Conservation (phyloP, 2,888 invertebrate species). For the Phragmatobia fuliginosa region DNA sequence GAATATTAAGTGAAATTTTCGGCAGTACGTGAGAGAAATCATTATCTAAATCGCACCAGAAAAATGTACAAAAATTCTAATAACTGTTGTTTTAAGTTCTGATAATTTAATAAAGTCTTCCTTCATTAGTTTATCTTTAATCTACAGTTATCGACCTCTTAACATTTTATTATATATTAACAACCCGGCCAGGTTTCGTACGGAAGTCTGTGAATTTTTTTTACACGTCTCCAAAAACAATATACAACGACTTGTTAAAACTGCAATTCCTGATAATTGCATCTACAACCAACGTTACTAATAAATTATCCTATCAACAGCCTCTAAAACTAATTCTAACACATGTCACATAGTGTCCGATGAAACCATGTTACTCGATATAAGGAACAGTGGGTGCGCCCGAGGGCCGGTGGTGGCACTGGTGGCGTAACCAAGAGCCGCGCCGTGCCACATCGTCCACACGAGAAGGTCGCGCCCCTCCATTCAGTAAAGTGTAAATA, state of each 20-base stretch:
- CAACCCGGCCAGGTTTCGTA: too few relatives aligned
- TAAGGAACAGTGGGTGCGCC: constrained; percentile 44
- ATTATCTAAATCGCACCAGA: too few relatives aligned
- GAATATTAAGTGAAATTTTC: too few relatives aligned
- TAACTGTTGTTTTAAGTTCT: too few relatives aligned
- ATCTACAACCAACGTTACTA: neutral
- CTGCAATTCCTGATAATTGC: neutral
- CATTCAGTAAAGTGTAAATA: constrained; percentile 35
- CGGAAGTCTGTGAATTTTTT: too few relatives aligned
- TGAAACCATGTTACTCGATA: constrained; percentile 38
- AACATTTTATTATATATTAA: too few relatives aligned
- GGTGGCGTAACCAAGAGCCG: constrained; percentile 48
- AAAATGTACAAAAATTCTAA: too few relatives aligned
- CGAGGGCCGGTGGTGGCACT: constrained; percentile 53
- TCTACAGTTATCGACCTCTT: too few relatives aligned
- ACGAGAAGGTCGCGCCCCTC: constrained; percentile 57
- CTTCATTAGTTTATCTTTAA: too few relatives aligned
- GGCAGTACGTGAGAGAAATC: too few relatives aligned
- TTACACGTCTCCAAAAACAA: too few relatives aligned
- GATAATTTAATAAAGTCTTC: too few relatives aligned
- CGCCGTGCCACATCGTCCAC: constrained; percentile 53
- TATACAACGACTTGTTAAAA: neutral
- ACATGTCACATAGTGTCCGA: constrained; percentile 30
- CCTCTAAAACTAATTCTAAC: constrained; percentile 22
- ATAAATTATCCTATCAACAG: constrained; percentile 2